These are phyloP conservation scores for Plagodis pulveraria DNA, from an alignment of 2,888 invertebrate species.

Conservation along the genomic window DNA sequence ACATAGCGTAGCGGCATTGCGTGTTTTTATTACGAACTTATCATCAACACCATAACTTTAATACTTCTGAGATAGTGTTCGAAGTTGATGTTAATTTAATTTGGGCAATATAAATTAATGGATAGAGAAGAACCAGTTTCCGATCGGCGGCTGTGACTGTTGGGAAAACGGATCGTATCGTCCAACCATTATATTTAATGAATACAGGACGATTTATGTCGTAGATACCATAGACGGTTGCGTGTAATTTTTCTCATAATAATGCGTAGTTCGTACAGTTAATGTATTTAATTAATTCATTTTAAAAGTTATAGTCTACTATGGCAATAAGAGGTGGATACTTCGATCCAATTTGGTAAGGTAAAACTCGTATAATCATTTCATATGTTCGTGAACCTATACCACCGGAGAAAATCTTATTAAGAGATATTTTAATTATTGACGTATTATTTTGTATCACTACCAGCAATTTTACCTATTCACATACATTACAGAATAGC, in stretches of 20 bases:
- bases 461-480: background rate
- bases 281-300: constrained; percentile 56
- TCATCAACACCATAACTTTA: constrained; percentile 51
- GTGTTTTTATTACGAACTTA: constrained; percentile 40
- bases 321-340: constrained; percentile 26
- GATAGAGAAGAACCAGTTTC: constrained; percentile 67
- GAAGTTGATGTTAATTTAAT: constrained; percentile 71
- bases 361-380: background rate
- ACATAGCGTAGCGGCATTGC: constrained; percentile 28
- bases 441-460: background rate
- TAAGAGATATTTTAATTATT: too few species aligned
- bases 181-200: constrained; percentile 75
- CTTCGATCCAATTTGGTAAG: constrained; percentile 14
- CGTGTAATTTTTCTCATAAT: constrained; percentile 68
- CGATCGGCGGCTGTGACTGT: constrained; percentile 60
- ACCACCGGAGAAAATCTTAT: background rate
- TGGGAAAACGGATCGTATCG: constrained; percentile 65
- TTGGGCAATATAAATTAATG: constrained; percentile 75
- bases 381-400: too few species aligned
- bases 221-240: constrained; percentile 61
- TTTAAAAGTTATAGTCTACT: constrained; percentile 61
- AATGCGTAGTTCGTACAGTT: constrained; percentile 51
- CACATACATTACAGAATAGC: constrained; percentile 2
- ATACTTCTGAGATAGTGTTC: constrained; percentile 63
- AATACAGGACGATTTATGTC: constrained; percentile 72